Base-by-base conservation (phyloP, 2,888 invertebrate species). In the Caenorhabditis virilis region DNA sequence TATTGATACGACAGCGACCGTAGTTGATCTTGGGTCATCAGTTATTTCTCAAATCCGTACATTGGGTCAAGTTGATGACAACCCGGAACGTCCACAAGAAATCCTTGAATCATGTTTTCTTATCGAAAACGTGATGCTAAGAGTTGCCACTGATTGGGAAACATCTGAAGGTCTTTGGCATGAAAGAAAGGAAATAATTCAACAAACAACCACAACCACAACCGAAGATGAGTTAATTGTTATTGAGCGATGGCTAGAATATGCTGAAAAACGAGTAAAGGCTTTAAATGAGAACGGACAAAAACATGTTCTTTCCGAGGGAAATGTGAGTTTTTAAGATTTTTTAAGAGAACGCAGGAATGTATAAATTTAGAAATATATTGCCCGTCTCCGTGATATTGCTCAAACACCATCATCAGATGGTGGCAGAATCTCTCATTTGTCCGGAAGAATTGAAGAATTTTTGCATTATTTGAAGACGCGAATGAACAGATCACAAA, bases 1-100 rank as follows among this genome's bases (percentile, higher is more conserved):
- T 84, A 85, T 92, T 57, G 91, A 91, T 72, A 87, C 89, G 6
- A 88, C 91, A 2, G 90, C 91, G 88, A 87, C 88, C n/a, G 90
- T 91, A 2, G 86, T 92, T 47, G 90, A 91, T 81, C 88, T 90
- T 71, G 92, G 92, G 26, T 57, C 77, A 16, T 72, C 87, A 52
- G 86, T 92, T 67, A 86, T 92, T 77, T 89, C 89, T 48, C 73
- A 89, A 79, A 86, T 92, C 69, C 89, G 89, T 78, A 89, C 90
- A 83, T 87, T 91, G 74, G 89, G 89, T 56, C 88, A 88, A 82
- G 88, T 89, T 61, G 87, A 90, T 77, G 91, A 91, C 84, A 90
- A 90, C 62, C 87, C 89, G 23, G 84, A 84, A 52, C 83, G 85
- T 76, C 81, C 84, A 30, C 84, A 84, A 59, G 86, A 86, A 57